These are phyloP conservation scores for Eulimnadia texana DNA, from an alignment of 1,140 invertebrate genomes.

Conservation along the genomic window DNA sequence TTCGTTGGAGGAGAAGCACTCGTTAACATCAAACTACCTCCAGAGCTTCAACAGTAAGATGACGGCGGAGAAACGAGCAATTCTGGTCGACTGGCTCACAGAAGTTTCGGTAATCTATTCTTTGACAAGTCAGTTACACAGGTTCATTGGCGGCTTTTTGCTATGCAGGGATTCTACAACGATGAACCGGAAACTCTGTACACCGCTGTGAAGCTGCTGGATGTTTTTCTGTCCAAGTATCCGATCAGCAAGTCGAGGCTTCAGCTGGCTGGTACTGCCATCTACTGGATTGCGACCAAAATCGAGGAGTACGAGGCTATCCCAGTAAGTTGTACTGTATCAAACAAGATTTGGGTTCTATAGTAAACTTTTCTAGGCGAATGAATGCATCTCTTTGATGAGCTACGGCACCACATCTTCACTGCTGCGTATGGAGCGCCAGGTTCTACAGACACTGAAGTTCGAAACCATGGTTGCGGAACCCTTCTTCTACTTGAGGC, in stretches of 20 bases:
- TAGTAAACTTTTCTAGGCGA: background rate
- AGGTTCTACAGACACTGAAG: background rate
- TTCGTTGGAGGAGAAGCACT: background rate
- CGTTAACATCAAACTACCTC: background rate
- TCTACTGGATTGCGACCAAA: constrained; percentile 10
- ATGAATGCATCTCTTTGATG: background rate
- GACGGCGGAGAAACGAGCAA: constrained; percentile 6
- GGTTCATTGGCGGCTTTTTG: too few relatives aligned
- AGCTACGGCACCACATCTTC: background rate
- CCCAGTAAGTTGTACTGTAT: background rate
- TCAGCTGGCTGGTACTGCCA: constrained; percentile 2
- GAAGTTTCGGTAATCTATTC: constrained; percentile 7
- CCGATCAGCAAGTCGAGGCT: background rate
- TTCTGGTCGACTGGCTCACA: constrained; percentile 9
- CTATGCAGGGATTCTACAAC: background rate
- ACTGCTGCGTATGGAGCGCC: constrained; percentile 1
- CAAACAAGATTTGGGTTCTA: background rate
- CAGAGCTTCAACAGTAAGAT: background rate
- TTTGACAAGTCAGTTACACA: background rate
- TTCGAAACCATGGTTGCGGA: background rate
- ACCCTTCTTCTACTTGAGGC: constrained; percentile 1
- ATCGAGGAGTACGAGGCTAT: constrained; percentile 5
- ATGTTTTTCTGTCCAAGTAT: background rate
- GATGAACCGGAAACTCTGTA: constrained; percentile 4
- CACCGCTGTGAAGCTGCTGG: constrained; percentile 5